Evolutionary conservation across 2,888 invertebrate species (phyloP).

Genomic region (Drosophila nr. perissopoda): DNA sequence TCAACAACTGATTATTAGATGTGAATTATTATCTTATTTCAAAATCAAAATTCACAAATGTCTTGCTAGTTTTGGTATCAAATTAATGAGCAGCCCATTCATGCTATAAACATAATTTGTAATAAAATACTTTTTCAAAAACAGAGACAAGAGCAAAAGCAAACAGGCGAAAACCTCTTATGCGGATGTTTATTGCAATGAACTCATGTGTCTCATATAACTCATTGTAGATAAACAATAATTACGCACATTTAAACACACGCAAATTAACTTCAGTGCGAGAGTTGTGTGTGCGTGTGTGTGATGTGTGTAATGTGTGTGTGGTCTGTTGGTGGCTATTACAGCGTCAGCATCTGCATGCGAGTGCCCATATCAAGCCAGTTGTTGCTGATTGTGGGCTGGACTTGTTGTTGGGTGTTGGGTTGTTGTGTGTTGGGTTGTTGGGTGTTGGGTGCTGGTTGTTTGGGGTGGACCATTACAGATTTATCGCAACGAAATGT

Average conservation of each 20-base stretch:
- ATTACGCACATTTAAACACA: constrained; percentile 74
- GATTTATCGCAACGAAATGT: constrained; percentile 76
- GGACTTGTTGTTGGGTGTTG: constrained; percentile 2
- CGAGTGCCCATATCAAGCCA: constrained; percentile 23
- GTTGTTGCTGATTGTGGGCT: constrained; percentile 2
- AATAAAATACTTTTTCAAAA: constrained; percentile 10
- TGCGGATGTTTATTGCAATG: constrained; percentile 47
- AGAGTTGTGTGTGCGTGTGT: constrained; percentile 17
- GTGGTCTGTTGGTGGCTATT: constrained; percentile 32
- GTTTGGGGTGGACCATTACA: constrained; percentile 62
- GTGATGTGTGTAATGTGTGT: constrained; percentile 13
- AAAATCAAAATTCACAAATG: not conserved
- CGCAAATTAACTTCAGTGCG: constrained; percentile 67
- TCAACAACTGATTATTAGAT: not conserved
- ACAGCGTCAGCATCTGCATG: constrained; percentile 27
- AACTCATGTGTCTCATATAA: constrained; percentile 32
- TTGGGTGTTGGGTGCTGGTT: not conserved
- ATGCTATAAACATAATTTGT: not conserved
- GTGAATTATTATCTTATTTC: not conserved
- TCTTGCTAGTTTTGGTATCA: not conserved
- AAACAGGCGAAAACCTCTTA: constrained; percentile 13
- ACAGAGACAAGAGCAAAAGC: not conserved
- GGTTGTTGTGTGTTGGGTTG: constrained; percentile 14
- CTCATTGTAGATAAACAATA: constrained; percentile 74
- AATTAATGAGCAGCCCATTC: not conserved